phyloP scores from a whole-genome alignment of 2,797 vertebrate genomes.

The Pseudotriccus pelzelni region DNA sequence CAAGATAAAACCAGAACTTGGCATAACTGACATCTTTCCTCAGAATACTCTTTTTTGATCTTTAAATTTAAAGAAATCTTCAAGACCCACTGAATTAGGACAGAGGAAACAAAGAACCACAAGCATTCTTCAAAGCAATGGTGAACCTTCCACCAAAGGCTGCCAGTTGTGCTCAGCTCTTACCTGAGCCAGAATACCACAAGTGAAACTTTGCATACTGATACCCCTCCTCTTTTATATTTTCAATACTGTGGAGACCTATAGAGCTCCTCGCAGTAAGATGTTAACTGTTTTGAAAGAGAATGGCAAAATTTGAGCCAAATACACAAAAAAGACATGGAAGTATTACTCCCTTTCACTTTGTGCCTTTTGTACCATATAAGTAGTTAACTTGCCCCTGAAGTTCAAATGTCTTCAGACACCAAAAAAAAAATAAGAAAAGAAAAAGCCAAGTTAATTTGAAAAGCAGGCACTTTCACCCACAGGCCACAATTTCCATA shows the following conservation, averaged over 20 bases:
- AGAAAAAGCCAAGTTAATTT: not conserved
- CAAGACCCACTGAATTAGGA: not conserved
- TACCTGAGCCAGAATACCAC: not conserved
- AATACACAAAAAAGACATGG: not conserved
- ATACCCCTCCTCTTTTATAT: not conserved
- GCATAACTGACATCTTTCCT: not conserved
- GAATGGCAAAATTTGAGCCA: not conserved
- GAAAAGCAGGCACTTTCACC: slow-evolving; percentile 30
- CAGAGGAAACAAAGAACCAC: not conserved
- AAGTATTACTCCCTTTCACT: not conserved
- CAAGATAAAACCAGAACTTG: not conserved
- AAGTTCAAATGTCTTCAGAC: not conserved
- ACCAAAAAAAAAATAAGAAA: not conserved
- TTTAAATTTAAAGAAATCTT: not conserved
- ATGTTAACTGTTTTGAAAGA: not conserved
- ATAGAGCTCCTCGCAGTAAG: not conserved
- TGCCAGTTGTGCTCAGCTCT: not conserved
- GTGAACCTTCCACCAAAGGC: not conserved
- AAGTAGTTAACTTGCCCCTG: not conserved
- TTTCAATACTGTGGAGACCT: not conserved
- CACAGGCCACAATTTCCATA: not conserved
- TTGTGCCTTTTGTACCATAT: not conserved
- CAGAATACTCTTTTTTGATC: not conserved
- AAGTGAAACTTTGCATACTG: too few species aligned
- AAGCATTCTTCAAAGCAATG: not conserved